Evolutionary conservation across 2,888 invertebrate genomes (phyloP).

Genomic region (Liodrosophila aerea): DNA sequence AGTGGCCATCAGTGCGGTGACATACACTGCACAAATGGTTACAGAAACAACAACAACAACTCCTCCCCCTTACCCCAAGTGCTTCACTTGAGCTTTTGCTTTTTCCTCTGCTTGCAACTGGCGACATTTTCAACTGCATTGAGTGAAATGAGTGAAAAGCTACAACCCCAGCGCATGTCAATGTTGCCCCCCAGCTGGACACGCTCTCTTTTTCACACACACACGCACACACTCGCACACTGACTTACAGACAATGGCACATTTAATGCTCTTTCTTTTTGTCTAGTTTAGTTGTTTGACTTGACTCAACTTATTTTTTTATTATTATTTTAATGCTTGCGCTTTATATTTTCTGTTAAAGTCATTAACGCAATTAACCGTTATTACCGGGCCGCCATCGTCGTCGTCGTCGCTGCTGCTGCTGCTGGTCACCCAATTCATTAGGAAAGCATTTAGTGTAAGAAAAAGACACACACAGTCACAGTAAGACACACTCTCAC

Average conservation of each 20-base stretch:
- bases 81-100: conserved; percentile 6
- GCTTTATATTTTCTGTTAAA: conserved; percentile 78
- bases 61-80: background rate
- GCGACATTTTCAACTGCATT: conserved; percentile 56
- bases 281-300: conserved; percentile 22
- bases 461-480: conserved; percentile 27
- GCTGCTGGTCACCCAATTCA: conserved; percentile 75
- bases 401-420: conserved; percentile 32
- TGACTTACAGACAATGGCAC: conserved; percentile 24
- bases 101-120: conserved; percentile 38
- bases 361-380: conserved; percentile 80
- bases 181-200: conserved; percentile 11
- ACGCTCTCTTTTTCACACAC: conserved; percentile 14
- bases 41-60: too few relatives aligned
- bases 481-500: conserved; percentile 12
- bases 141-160: conserved; percentile 51
- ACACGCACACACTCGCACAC: conserved; percentile 7
- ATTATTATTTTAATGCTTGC: conserved; percentile 58
- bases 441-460: conserved; percentile 74
- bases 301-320: conserved; percentile 28
- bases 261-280: conserved; percentile 47
- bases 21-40: too few relatives aligned
- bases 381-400: conserved; percentile 72
- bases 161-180: conserved; percentile 5
- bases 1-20: conserved; percentile 10